A percentile compares a stretch with the other conserved stretches of the same genome.
phyloP scores from a whole-genome alignment of 2,888 invertebrate genomes.

The Lochmaea crataegi region DNA sequence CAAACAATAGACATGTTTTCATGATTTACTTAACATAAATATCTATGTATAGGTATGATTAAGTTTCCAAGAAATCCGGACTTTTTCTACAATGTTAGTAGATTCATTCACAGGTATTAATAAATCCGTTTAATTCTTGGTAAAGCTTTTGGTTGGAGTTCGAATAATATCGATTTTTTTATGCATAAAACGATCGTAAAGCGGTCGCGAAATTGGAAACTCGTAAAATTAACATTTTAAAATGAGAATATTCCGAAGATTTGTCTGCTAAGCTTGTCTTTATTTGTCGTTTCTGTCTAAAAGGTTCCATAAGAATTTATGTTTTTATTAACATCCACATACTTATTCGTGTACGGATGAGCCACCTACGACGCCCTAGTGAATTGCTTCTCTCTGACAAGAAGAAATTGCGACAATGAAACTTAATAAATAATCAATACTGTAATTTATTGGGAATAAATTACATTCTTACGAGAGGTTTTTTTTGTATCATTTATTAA shows the following conservation, averaged over 20 bases:
- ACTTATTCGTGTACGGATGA: neutral
- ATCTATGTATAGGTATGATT: constrained; percentile 16
- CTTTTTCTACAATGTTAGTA: constrained; percentile 2
- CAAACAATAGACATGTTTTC: constrained; percentile 19
- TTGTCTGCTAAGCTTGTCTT: too few relatives aligned
- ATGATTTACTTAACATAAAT: constrained; percentile 24
- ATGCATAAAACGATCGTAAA: neutral
- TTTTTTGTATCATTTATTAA: too few relatives aligned
- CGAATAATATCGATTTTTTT: neutral
- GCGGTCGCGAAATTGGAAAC: constrained; percentile 3
- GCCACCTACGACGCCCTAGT: neutral
- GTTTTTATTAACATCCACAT: neutral
- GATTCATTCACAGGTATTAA: too few relatives aligned
- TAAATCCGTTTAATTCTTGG: neutral
- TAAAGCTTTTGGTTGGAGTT: neutral
- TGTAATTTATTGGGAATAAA: neutral
- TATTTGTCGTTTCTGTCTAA: too few relatives aligned
- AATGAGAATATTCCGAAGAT: neutral
- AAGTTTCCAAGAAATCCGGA: constrained; percentile 10
- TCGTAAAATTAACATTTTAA: neutral
- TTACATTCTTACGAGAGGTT: too few relatives aligned
- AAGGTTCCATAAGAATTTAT: neutral
- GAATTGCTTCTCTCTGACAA: neutral
- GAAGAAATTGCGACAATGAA: neutral
- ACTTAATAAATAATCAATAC: neutral